These are phyloP conservation scores for Taphrorychus bicolor DNA, from an alignment of 2,888 invertebrate species.

Conservation along the genomic window DNA sequence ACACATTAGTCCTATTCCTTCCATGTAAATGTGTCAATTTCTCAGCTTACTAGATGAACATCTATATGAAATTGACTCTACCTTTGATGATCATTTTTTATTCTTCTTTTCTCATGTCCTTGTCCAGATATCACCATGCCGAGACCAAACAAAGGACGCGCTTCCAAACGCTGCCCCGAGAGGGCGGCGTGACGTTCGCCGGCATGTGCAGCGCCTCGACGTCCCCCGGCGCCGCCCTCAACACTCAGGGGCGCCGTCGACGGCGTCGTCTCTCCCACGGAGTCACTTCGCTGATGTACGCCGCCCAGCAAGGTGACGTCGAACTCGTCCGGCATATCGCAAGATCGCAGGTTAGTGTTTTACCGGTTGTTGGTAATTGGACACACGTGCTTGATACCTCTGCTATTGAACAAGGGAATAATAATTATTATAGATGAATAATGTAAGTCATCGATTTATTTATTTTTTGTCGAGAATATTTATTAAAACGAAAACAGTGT, in stretches of 20 bases:
- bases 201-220: constrained; percentile 31
- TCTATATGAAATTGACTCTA: too few species aligned
- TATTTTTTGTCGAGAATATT: too few species aligned
- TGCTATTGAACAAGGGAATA: neutral
- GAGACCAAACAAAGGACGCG: constrained; percentile 9
- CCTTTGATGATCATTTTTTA: too few species aligned
- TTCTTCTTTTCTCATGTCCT: too few species aligned
- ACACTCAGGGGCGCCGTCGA: constrained; percentile 24
- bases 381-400: neutral
- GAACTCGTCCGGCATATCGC: constrained; percentile 77
- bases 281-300: constrained; percentile 89
- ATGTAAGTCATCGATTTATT: too few species aligned
- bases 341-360: constrained; percentile 73
- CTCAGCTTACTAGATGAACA: too few species aligned
- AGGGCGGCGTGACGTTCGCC: constrained; percentile 20
- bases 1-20: too few species aligned
- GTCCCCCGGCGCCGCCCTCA: constrained; percentile 17
- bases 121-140: constrained; percentile 21
- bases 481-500: too few species aligned
- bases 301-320: constrained; percentile 88
- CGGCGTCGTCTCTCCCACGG: constrained; percentile 54
- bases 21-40: too few species aligned
- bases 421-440: neutral
- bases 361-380: neutral
- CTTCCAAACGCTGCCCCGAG: constrained; percentile 11